Base-by-base conservation (phyloP, 2,888 invertebrate genomes). In the Mantis religiosa region DNA sequence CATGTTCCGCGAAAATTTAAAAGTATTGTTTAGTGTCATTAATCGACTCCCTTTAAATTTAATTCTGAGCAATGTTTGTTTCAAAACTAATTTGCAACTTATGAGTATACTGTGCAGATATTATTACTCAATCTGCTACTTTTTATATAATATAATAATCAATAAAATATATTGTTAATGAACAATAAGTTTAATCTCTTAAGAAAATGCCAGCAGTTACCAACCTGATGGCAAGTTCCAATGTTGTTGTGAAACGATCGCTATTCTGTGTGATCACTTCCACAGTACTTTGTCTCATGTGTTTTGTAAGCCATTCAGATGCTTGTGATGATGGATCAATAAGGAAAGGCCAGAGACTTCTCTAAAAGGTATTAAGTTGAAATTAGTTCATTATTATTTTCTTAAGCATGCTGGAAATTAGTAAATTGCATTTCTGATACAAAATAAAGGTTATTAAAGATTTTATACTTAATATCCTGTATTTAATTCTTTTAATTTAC, bases 301-400 rank as follows among this genome's bases (percentile, higher is more conserved):
- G 96, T 84, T 95, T 95, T 91, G 95, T 95, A 0, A 99, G 93
- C 99, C 99, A 99, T 81, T 95, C 94, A 0, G 96, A 94, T 0
- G 98, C 98, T 14, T 96, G 95, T 4, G 97, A 96, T 0, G 98
- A 97, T 0, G 99, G 98, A 93, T 99, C 99, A 84, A 99, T 94
- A 83, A 99, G 94, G 88, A 98, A 94, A 0, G 98, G 97, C 1
- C 96, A 95, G 91, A 96, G 94, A 47, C 92, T 92, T 83, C 93
- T 93, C 94, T 94, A 90, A 91, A 89, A 87, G 14, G 28, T 28
- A 27, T 8, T 8, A 27, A 54, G 12, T 4, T 12, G 30, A 9
- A 87, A 71, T 28, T 83, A 83, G 27, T 25, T 82, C n/a, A 25
- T 27, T 82, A 82, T 82, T 82, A 82, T 25, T 12, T 7, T 12